Evolutionary conservation across 2,888 invertebrate species (phyloP), one percentile per base, ranked within the genome.

Genomic region (Trisateles emortualis): DNA sequence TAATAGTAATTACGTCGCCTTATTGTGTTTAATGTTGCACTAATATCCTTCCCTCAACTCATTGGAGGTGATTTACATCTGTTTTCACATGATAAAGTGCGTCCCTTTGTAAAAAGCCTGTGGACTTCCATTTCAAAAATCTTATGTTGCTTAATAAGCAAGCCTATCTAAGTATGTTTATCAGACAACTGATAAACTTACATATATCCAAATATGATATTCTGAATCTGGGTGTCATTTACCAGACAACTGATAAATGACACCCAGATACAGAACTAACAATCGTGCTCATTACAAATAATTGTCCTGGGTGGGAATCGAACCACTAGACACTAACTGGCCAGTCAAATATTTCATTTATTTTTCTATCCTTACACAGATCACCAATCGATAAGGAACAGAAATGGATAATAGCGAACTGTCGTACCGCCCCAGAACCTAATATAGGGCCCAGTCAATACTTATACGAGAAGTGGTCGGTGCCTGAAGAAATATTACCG

Each of bases 401-500:
- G 65, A 84, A 91, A 52, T 96, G 96, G 96, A 96, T 96, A 56
- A 68, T 92, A 24, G 86, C 90, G 5, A 94, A 95, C 66, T 96
- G 96, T 74, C 93, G 96, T 29, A 94, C 92, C 38, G 93, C 90
- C 24, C 94, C 94, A 72, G 93, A 94, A 33, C 84, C 88, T 47
- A 88, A 93, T 6, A 81, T 94, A 0, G 95, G 95, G 0, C 94
- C 94, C 50, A 85, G 87, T 0, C 81, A 81, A 0, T 87, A 93
- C 10, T 74, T 95, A 6, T 94, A 94, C 68, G 94, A 94, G 70
- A 76, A 90, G 56, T 94, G 94, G 93, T 60, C 67, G 2, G 65
- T 74, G 35, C 84, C 86, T 0, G 47, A 69, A n/a, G 24, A 59
- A 6, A 26, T 3, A 0, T 2, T 49, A 0, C 41, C 53, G 5